Conservation (phyloP, 2,888 invertebrate species). For the Lycocerus yunnanus region DNA sequence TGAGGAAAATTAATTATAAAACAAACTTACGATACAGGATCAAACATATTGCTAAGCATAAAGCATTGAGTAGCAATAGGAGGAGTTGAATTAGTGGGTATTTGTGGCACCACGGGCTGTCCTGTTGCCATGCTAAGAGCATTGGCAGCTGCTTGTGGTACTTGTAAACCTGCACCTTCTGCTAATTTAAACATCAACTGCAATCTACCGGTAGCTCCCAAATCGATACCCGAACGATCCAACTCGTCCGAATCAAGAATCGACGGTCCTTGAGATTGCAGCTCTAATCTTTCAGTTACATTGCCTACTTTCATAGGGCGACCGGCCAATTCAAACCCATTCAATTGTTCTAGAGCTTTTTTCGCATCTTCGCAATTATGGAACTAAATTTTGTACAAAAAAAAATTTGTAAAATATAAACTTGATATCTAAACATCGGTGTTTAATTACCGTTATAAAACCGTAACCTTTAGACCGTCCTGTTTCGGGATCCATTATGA, state of each 20-base stretch:
- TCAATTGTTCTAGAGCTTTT: conserved; percentile 96
- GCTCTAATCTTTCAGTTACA: conserved; percentile 87
- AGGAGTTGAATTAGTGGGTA: conserved; percentile 68
- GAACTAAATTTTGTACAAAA: conserved; percentile 72
- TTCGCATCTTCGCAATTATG: conserved; percentile 97
- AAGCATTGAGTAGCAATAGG: conserved; percentile 99
- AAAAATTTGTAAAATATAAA: background rate
- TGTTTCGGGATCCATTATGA: conserved; percentile 94
- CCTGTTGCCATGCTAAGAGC: conserved; percentile 75
- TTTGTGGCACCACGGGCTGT: conserved; percentile 69
- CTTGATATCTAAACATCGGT: too few relatives aligned
- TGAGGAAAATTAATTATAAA: background rate
- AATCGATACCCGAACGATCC: conserved; percentile 93
- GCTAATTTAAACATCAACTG: conserved; percentile 99
- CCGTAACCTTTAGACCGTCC: conserved; percentile 97
- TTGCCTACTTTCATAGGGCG: conserved; percentile 99
- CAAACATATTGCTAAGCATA: conserved; percentile 99
- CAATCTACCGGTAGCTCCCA: conserved; percentile 94
- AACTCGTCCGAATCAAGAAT: conserved; percentile 93
- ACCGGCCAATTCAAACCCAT: conserved; percentile 98
- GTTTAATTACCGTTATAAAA: conserved; percentile 82
- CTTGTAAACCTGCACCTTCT: conserved; percentile 90
- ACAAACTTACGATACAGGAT: conserved; percentile 76
- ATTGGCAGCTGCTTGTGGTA: conserved; percentile 93
- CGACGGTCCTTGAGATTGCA: conserved; percentile 74